A percentile compares a stretch with the other conserved stretches of the same genome.
Evolutionary conservation across 1,140 invertebrate species (phyloP).

Genomic region (Nasonia vitripennis): DNA sequence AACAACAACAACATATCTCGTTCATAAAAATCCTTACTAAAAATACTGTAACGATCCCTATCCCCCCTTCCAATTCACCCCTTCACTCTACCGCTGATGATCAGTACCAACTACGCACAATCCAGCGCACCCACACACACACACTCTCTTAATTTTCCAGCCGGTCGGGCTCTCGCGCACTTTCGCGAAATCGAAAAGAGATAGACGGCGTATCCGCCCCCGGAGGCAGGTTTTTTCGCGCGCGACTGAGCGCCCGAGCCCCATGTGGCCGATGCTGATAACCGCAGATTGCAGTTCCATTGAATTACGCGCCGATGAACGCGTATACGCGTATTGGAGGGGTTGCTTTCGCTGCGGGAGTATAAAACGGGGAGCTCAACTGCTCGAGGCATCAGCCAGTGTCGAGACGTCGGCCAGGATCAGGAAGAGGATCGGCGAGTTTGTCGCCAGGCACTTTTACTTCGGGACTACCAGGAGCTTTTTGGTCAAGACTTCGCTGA

Average conservation of each 20-base stretch:
- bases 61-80: neutral
- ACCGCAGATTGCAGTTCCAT: constrained; percentile 70
- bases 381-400: constrained; percentile 58
- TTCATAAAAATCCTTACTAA: too few species aligned
- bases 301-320: constrained; percentile 61
- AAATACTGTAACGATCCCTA: neutral
- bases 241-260: constrained; percentile 58
- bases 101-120: neutral
- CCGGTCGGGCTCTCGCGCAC: neutral
- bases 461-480: constrained; percentile 8
- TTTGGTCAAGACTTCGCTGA: neutral
- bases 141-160: constrained; percentile 39
- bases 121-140: neutral
- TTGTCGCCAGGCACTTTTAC: constrained; percentile 14
- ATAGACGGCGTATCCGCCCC: neutral
- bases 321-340: neutral
- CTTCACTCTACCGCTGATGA: neutral
- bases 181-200: constrained; percentile 22
- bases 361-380: constrained; percentile 63
- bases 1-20: too few species aligned
- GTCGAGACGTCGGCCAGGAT: constrained; percentile 40
- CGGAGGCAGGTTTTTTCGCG: constrained; percentile 54
- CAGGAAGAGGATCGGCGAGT: neutral
- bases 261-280: constrained; percentile 72
- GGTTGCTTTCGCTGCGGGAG: neutral